phyloP scores from a whole-genome alignment of 1,140 invertebrate genomes.

The Orussus abietinus region DNA sequence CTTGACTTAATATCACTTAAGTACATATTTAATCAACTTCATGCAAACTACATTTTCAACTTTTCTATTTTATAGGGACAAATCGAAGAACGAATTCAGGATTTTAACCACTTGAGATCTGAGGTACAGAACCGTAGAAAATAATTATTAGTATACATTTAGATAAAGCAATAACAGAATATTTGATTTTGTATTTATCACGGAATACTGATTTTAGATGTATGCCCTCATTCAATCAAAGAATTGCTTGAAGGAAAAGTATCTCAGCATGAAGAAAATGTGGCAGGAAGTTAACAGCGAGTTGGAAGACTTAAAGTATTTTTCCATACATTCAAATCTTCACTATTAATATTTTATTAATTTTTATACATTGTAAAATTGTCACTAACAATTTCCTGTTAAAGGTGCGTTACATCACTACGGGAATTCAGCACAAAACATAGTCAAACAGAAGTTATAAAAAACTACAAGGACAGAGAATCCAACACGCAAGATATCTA shows the following conservation, averaged over 20 bases:
- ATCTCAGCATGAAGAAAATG: slow-evolving; percentile 17
- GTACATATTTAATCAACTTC: too few relatives aligned
- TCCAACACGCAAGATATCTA: slow-evolving; percentile 6
- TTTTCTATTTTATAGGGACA: slow-evolving; percentile 33
- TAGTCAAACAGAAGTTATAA: neutral
- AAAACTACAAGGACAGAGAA: slow-evolving; percentile 6
- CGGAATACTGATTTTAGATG: slow-evolving; percentile 25
- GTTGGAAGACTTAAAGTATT: slow-evolving; percentile 28
- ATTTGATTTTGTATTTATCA: slow-evolving; percentile 8
- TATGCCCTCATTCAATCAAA: slow-evolving; percentile 23
- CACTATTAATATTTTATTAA: neutral
- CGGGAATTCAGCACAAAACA: neutral
- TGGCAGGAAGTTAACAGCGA: slow-evolving; percentile 28
- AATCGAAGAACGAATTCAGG: slow-evolving; percentile 22
- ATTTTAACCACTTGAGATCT: slow-evolving; percentile 23
- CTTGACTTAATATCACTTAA: too few relatives aligned
- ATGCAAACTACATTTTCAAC: too few relatives aligned
- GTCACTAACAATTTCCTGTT: neutral
- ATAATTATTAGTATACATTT: neutral
- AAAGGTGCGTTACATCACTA: neutral
- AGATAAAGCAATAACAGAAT: slow-evolving; percentile 7
- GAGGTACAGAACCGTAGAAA: slow-evolving; percentile 27
- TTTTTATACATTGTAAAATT: too few relatives aligned
- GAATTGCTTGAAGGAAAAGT: slow-evolving; percentile 23
- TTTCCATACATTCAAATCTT: neutral